Conservation (phyloP, 2,113 vertebrate species). For the Arothron firmamentum region DNA sequence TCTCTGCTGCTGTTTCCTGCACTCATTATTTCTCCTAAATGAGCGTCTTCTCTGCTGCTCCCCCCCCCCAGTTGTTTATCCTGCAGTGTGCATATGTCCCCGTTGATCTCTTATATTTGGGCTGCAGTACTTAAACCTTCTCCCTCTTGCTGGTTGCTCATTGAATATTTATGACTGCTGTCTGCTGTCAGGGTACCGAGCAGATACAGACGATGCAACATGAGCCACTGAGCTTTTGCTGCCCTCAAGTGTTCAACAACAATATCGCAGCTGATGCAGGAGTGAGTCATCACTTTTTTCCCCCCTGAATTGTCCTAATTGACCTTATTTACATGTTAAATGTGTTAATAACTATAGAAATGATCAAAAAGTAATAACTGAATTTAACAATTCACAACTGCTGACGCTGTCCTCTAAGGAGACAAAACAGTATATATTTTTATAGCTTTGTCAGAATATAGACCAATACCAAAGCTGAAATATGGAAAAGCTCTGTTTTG, state of each 20-base stretch:
- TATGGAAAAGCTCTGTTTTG: too few species aligned
- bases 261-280: constrained; percentile 29
- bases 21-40: too few species aligned
- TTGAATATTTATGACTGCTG: constrained; percentile 59
- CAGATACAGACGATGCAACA: constrained; percentile 5
- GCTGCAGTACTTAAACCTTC: constrained; percentile 16
- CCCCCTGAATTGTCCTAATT: not conserved
- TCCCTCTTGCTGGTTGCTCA: constrained; percentile 33
- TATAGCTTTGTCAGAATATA: too few species aligned
- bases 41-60: too few species aligned
- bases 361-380: too few species aligned
- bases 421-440: too few species aligned
- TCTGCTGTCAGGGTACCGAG: constrained; percentile 38
- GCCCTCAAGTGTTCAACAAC: constrained; percentile 51
- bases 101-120: constrained; percentile 54
- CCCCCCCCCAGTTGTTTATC: not conserved
- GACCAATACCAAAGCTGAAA: too few species aligned
- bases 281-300: not conserved
- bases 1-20: too few species aligned
- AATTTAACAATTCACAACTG: too few species aligned
- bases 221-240: constrained; percentile 43
- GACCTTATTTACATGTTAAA: not conserved
- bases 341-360: too few species aligned
- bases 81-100: not conserved
- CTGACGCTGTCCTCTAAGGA: too few species aligned